Evolutionary conservation across 2,888 invertebrate species (phyloP).

Genomic region (Andrena praecox): DNA sequence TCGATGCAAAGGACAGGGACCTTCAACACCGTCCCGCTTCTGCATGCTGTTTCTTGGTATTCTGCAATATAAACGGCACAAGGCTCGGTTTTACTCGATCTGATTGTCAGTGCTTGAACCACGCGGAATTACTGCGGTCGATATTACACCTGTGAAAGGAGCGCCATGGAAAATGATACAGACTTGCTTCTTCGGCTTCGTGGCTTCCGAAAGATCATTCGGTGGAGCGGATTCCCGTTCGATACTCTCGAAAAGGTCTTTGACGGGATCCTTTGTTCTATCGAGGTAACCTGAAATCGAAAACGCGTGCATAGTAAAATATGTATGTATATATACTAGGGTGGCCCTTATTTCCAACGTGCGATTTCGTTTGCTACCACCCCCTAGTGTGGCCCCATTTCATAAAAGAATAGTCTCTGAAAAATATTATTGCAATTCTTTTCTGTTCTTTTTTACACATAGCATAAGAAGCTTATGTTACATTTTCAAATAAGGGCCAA

Average conservation of each 20-base stretch:
- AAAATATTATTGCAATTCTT: no score
- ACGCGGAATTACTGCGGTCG: background rate
- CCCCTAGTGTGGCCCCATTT: no score
- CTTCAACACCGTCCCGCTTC: conserved; percentile 80
- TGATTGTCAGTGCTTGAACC: background rate
- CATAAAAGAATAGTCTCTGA: no score
- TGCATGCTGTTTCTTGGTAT: conserved; percentile 86
- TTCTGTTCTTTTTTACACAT: no score
- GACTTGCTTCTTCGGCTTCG: conserved; percentile 76
- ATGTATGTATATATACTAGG: no score
- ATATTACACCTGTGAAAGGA: conserved; percentile 82
- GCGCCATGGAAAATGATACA: conserved; percentile 85
- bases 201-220: conserved; percentile 42
- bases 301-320: no score
- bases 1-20: conserved; percentile 75
- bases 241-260: conserved; percentile 70
- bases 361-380: no score
- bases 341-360: no score
- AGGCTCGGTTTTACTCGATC: background rate
- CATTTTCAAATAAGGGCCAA: no score
- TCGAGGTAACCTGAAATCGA: conserved; percentile 72
- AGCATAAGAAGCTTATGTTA: no score
- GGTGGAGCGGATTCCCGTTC: conserved; percentile 28
- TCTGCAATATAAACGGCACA: conserved; percentile 66
- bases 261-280: conserved; percentile 78